Conservation (phyloP, 2,113 vertebrate species). For the Halichoeres trimaculatus region DNA sequence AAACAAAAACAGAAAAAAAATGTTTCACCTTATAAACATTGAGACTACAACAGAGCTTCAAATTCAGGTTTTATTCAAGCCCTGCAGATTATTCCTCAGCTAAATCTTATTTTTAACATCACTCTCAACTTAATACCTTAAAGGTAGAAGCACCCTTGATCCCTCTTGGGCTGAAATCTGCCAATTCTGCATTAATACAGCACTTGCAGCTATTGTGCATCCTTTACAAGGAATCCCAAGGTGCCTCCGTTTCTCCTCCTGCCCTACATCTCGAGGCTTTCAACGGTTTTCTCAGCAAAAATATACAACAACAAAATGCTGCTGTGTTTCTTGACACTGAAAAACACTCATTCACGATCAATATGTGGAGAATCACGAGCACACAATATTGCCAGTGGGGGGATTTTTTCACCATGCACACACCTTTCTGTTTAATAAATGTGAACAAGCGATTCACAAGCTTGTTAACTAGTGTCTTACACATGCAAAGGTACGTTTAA, state of each 20-base stretch:
- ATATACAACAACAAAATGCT: not conserved
- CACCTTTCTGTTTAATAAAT: no score
- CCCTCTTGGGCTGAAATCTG: not conserved
- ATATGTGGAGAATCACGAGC: no score
- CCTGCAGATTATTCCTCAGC: not conserved
- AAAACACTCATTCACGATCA: not conserved
- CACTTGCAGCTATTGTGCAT: not conserved
- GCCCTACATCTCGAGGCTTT: not conserved
- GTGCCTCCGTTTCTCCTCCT: not conserved
- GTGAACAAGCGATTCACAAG: no score
- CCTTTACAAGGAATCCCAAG: not conserved
- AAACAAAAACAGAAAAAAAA: conserved; percentile 1
- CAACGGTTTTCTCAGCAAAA: not conserved
- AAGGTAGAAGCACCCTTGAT: not conserved
- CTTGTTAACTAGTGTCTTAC: no score
- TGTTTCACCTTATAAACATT: not conserved
- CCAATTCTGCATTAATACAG: not conserved
- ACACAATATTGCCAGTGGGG: no score
- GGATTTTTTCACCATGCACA: no score
- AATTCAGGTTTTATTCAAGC: no score
- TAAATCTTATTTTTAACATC: not conserved
- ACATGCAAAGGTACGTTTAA: no score
- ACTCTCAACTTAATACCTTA: not conserved
- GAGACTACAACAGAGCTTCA: no score
- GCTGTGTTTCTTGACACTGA: no score